Base-by-base conservation (phyloP, 2,797 vertebrate species). In the Leptatherina wallacei region DNA sequence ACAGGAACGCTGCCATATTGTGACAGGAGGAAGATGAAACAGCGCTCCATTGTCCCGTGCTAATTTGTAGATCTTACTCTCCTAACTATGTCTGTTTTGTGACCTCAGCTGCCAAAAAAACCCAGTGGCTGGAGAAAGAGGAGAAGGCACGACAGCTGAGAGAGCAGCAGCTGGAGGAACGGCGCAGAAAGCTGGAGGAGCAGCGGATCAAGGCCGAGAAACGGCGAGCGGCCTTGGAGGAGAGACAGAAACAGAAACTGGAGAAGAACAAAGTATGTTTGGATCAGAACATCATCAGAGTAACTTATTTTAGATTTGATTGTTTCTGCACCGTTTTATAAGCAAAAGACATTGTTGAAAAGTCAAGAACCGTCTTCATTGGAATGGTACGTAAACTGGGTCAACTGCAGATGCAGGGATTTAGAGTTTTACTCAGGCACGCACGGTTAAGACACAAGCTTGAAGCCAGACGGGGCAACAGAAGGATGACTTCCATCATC, bases 101-200 rank as follows among this genome's bases (percentile, higher is more conserved):
- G 35, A 35, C 60, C 61, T 14, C 60, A 99, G 98, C 96, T 32
- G 93, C 96, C 88, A 99, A 98, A 94, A 95, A 98, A 90, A 94
- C 77, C 13, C 94, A 98, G 89, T 99, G 98, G 98, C 91, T 99
- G 91, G 97, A 97, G 93, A 98, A 99, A 87, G 98, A 99, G 89
- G 98, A 99, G 86, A 97, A 96, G 77, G 98, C 97, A 0, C 93
- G 94, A 69, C 93, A 94, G 66, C 93, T 98, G 76, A 93, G 98
- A 62, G 98, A 99, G 83, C 96, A 96, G 86, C 98, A 98, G 93
- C 87, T 99, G 77, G 97, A 99, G 80, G 97, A 97, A 80, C 95
- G 98, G 0, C 94, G 96, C 36, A 93, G 93, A 75, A 95, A 94
- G 76, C 94, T 99, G 4, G 98, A 98, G 85, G 95, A 96, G 75